Evolutionary conservation across 2,888 invertebrate genomes (phyloP), one percentile per base, ranked within the genome.

Genomic region (Alsophila aescularia): DNA sequence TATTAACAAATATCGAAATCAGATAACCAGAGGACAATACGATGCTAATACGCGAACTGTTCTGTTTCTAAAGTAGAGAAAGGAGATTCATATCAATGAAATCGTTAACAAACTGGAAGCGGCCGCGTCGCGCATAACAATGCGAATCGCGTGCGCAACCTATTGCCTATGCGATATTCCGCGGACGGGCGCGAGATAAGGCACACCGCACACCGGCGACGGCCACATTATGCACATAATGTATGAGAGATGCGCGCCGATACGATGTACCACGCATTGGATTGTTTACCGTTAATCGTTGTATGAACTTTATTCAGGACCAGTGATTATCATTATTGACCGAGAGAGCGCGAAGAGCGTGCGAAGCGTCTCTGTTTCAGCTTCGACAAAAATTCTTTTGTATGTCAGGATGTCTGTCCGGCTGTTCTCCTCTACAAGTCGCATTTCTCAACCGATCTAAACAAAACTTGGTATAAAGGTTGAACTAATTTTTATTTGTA

Each of bases 181-280:
- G 52, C 53, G 55, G 54, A 51, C 24, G 48, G 58, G 48, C 43
- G 34, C 16, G 44, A 43, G 64, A 66, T 64, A 62, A 58, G 64
- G 53, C 34, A 32, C 9, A 34, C 5, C 62, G 61, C 61, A 62
- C 58, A 56, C 62, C 35, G 51, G 52, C 52, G 58, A 32, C 51
- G 43, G 32, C 45, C 54, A 47, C 62, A 62, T 57, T 62, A 65
- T 65, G 65, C 65, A 62, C 66, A 66, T 63, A 55, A 66, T 67
- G 67, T 66, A 69, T 67, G 67, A 64, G 63, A 57, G 66, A 66
- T 66, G 59, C 34, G 56, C 51, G 43, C 58, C 24, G 48, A 55
- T 55, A 36, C 62, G 62, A 49, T 56, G 52, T 35, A 37, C 60
- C 49, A 16, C 42, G 58, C 62, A 31, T 55, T 55, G 41, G 40